Conservation (phyloP, 2,113 vertebrate species). For the Neopipo cinnamomea region DNA sequence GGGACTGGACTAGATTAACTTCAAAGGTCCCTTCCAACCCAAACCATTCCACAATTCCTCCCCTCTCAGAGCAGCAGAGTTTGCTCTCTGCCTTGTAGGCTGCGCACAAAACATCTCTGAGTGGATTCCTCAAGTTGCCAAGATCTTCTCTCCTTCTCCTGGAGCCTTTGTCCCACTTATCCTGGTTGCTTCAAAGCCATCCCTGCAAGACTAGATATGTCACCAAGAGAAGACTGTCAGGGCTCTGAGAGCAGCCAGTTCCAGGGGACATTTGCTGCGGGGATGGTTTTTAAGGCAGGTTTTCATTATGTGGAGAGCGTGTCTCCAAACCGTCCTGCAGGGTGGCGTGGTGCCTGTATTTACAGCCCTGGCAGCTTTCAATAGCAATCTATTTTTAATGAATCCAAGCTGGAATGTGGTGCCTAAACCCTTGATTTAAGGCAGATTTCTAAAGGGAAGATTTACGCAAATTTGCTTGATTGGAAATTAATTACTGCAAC, state of each 20-base stretch:
- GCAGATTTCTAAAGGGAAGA: conserved; percentile 53
- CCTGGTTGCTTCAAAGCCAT: background rate
- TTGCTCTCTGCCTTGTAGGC: background rate
- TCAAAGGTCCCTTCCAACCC: background rate
- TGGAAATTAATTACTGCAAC: conserved; percentile 65
- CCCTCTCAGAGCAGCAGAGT: background rate
- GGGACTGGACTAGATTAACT: background rate
- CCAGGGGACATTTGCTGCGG: background rate
- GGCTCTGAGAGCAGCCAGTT: background rate
- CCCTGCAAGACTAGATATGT: background rate
- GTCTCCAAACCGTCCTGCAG: background rate
- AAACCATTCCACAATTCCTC: background rate
- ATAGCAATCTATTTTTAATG: conserved; percentile 63
- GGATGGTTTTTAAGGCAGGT: background rate
- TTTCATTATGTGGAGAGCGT: conserved; percentile 39
- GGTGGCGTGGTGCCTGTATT: conserved; percentile 58
- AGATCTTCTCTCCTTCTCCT: background rate
- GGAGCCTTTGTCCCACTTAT: background rate
- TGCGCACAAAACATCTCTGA: background rate
- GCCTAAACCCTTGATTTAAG: conserved; percentile 59
- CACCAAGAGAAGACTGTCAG: background rate
- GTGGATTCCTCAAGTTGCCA: background rate
- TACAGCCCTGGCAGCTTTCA: conserved; percentile 47
- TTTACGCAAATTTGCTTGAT: conserved; percentile 58
- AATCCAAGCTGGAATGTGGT: conserved; percentile 45